Conservation (phyloP, 2,888 invertebrate species). For the Magallana nippona region DNA sequence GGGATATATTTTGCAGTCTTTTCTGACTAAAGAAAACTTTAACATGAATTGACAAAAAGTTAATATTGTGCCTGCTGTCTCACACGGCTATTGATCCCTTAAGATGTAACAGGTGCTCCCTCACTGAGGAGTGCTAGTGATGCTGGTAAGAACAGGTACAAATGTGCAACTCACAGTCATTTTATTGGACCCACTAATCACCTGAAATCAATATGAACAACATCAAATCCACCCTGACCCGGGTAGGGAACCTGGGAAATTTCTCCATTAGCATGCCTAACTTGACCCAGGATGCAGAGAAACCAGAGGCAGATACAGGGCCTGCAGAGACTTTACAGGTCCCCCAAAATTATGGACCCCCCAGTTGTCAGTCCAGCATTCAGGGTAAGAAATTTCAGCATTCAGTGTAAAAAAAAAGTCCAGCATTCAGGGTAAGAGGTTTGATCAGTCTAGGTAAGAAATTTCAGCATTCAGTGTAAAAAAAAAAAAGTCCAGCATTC, state of each 20-base stretch:
- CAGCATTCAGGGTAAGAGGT: too few relatives aligned
- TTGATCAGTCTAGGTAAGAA: too few relatives aligned
- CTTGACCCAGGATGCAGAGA: background rate
- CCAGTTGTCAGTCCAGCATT: background rate
- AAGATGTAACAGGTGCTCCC: background rate
- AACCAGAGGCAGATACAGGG: background rate
- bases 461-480: too few relatives aligned
- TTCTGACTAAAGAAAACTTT: too few relatives aligned
- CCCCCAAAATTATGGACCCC: background rate
- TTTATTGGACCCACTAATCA: background rate
- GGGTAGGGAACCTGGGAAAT: conserved; percentile 2
- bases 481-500: too few relatives aligned
- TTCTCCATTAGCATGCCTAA: conserved; percentile 9
- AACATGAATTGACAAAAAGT: background rate
- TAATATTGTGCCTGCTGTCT: background rate
- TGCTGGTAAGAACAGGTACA: too few relatives aligned
- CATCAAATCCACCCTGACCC: background rate
- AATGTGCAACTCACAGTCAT: background rate
- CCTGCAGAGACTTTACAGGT: background rate
- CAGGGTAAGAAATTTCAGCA: background rate
- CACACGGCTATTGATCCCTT: background rate
- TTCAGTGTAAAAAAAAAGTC: too few relatives aligned
- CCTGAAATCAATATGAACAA: conserved; percentile 1
- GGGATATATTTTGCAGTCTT: too few relatives aligned
- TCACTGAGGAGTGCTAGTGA: too few relatives aligned